Conservation (phyloP, 2,888 invertebrate genomes). For the Galerucella calmariensis region DNA sequence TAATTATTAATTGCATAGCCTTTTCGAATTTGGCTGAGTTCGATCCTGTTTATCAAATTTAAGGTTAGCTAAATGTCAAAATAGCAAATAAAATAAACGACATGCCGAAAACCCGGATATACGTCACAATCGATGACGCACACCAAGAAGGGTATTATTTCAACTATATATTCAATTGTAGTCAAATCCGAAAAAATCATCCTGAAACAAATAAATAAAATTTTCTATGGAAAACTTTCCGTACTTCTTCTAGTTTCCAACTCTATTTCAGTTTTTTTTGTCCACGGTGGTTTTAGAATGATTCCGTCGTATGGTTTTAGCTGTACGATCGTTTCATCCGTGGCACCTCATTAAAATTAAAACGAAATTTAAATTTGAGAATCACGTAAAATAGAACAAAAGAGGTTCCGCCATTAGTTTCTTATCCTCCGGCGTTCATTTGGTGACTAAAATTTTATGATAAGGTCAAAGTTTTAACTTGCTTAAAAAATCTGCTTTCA, state of each 20-base stretch:
- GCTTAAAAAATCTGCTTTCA: not conserved
- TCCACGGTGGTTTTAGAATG: not conserved
- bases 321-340: not conserved
- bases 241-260: not conserved
- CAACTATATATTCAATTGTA: no score
- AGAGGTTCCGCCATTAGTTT: slow-evolving; percentile 15
- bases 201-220: not conserved
- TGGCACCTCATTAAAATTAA: slow-evolving; percentile 10
- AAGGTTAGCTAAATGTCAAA: no score
- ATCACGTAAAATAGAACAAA: slow-evolving; percentile 10
- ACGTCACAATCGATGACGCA: no score
- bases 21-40: no score
- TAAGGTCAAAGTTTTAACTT: slow-evolving; percentile 14
- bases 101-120: no score
- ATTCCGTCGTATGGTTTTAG: not conserved
- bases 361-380: not conserved
- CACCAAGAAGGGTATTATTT: no score
- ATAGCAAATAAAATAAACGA: no score
- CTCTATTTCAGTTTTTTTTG: not conserved
- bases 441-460: slow-evolving; percentile 1
- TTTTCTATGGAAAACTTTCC: not conserved
- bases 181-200: no score
- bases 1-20: no score
- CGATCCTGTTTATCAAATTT: no score
- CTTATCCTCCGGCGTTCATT: slow-evolving; percentile 9